Evolutionary conservation across 2,888 invertebrate species (phyloP).

Genomic region (Amitus sp.): DNA sequence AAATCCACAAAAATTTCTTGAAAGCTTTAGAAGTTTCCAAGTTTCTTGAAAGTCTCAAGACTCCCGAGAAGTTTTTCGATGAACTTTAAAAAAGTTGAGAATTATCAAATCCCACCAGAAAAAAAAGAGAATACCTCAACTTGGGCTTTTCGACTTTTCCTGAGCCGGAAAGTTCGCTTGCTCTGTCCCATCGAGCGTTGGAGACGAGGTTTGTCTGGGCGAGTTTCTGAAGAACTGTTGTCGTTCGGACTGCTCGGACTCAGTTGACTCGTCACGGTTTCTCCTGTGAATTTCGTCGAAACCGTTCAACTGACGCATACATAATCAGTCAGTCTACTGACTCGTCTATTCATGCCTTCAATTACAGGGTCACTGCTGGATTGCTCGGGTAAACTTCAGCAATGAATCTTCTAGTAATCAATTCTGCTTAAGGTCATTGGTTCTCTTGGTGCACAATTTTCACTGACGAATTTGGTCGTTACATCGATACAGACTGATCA

Average conservation of each 20-base stretch:
- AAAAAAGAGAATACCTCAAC: slow-evolving; percentile 71
- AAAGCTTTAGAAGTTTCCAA: no score
- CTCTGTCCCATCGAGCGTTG: slow-evolving; percentile 95
- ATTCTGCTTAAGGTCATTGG: slow-evolving; percentile 24
- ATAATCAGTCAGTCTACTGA: background rate
- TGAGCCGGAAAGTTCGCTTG: slow-evolving; percentile 89
- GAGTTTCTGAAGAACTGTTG: slow-evolving; percentile 73
- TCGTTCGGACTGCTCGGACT: slow-evolving; percentile 79
- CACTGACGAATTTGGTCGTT: no score
- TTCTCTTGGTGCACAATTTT: background rate
- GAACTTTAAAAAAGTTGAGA: no score
- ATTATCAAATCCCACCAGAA: no score
- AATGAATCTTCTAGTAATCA: slow-evolving; percentile 22
- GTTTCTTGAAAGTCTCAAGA: no score
- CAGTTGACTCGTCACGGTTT: slow-evolving; percentile 79
- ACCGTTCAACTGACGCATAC: background rate
- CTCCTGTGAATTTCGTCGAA: slow-evolving; percentile 68
- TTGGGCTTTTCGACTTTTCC: slow-evolving; percentile 79
- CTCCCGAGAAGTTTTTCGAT: no score
- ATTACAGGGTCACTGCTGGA: slow-evolving; percentile 25
- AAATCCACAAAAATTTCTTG: no score
- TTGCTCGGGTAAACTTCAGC: slow-evolving; percentile 18
- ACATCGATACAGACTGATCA: no score
- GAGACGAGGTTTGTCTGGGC: slow-evolving; percentile 75
- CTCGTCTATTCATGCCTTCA: slow-evolving; percentile 31